Percentiles rank a stretch among this genome's conserved stretches.
Evolutionary conservation across 2,888 invertebrate species (phyloP).

Genomic region (Pammene aurita): DNA sequence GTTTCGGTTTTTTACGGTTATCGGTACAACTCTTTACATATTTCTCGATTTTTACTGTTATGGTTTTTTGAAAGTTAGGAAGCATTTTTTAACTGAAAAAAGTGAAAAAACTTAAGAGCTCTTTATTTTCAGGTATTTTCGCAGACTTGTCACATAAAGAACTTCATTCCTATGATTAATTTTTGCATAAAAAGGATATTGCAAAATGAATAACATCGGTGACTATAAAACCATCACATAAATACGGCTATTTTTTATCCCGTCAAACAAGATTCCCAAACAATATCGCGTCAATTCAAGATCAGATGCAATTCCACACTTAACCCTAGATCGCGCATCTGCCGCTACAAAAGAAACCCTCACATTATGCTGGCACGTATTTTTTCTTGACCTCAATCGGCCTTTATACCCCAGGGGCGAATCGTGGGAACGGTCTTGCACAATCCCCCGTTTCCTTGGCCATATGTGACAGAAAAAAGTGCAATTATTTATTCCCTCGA

Average conservation of each 20-base stretch:
- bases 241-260: neutral
- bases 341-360: slow-evolving; percentile 76
- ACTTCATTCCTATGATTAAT: no score
- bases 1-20: slow-evolving; percentile 44
- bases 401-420: slow-evolving; percentile 78
- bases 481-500: slow-evolving; percentile 83
- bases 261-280: slow-evolving; percentile 47
- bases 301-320: slow-evolving; percentile 71
- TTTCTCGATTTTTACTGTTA: slow-evolving; percentile 41
- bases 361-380: slow-evolving; percentile 78
- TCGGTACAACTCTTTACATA: slow-evolving; percentile 43
- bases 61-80: slow-evolving; percentile 6
- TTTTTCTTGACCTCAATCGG: slow-evolving; percentile 82
- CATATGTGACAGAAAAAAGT: slow-evolving; percentile 84
- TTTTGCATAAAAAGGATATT: no score
- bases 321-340: slow-evolving; percentile 80
- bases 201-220: neutral
- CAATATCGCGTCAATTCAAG: slow-evolving; percentile 68
- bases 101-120: no score
- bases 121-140: no score
- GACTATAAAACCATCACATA: neutral
- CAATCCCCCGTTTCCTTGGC: slow-evolving; percentile 80
- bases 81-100: neutral
- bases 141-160: no score
- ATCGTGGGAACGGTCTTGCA: slow-evolving; percentile 81